Evolutionary conservation across 1,140 invertebrate species (phyloP), one percentile per base, ranked within the genome.

Genomic region (Diachasma alloeum): DNA sequence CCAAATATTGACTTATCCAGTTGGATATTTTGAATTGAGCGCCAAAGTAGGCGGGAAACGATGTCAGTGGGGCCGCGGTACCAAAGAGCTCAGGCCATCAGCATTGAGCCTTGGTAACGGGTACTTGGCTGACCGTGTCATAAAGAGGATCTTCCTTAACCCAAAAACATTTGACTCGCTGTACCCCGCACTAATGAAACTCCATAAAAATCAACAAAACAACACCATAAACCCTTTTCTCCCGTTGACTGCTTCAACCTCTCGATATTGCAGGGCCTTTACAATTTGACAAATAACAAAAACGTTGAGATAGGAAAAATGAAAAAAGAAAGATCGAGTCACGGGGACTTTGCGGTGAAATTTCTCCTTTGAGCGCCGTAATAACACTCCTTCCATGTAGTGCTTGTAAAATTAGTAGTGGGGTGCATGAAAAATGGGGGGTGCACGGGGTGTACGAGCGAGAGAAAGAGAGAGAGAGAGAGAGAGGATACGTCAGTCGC

Each of bases 311-410:
- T 19, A 37, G 56, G 26, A 42, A 37, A 24, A 66, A 10, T 48
- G 76, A 56, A 67, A 75, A 68, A 39, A 67, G 59, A 63, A 11
- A 48, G n/a, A 42, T 53, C 75, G 79, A 83, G 81, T 74, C 75
- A 68, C 80, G 82, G 19, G 75, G 72, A 76, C 78, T 80, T 81
- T 75, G 81, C 79, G 83, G 82, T 83, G 83, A 85, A 85, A 85
- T 85, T 85, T 85, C 83, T 83, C 81, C 81, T 72, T 68, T 63
- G 66, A 66, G 44, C 48, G n/a, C n/a, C n/a, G 69, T 72, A 72
- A 73, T 78, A 78, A 74, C 46, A 78, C 75, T 80, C 78, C 31
- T 48, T 48, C 53, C 36, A 13, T 19, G 66, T 31, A 77, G 76
- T 78, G 44, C 56, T 77, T 74, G 74, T 17, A 17, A 53, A 53